phyloP scores from a whole-genome alignment of 1,140 invertebrate genomes.

The Diachasma alloeum region DNA sequence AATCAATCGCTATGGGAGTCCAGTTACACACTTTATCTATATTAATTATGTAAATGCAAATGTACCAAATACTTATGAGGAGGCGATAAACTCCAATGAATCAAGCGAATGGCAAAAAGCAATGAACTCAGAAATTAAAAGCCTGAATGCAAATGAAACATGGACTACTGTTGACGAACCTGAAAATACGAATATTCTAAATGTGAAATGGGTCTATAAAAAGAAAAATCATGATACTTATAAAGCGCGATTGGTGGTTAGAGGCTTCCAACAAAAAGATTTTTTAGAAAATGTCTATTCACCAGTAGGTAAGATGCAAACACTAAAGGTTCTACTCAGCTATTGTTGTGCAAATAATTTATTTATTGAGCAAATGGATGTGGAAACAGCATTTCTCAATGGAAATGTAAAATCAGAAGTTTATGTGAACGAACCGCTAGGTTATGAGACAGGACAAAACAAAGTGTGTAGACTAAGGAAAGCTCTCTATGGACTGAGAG shows the following conservation, averaged over 20 bases:
- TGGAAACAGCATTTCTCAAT: constrained; percentile 44
- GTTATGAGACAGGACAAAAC: constrained; percentile 22
- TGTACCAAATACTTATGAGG: neutral
- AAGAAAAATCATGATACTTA: neutral
- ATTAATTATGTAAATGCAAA: neutral
- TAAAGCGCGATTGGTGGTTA: constrained; percentile 10
- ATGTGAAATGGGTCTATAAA: neutral
- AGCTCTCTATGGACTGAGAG: constrained; percentile 44
- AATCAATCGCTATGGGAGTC: too few relatives aligned
- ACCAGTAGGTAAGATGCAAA: constrained; percentile 19
- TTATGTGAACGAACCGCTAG: constrained; percentile 49
- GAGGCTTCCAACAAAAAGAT: constrained; percentile 9
- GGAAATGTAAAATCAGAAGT: constrained; percentile 43
- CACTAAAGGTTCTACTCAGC: constrained; percentile 13
- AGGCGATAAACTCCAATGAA: neutral
- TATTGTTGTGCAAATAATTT: constrained; percentile 16
- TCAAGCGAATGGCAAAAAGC: neutral
- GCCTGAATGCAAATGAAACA: neutral
- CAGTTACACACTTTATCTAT: neutral
- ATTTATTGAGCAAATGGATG: constrained; percentile 44
- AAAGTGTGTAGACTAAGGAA: constrained; percentile 37
- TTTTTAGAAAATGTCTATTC: constrained; percentile 27
- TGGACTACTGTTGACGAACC: neutral
- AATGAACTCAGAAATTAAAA: neutral
- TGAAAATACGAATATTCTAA: neutral